Percentiles rank a stretch among this genome's conserved stretches.
Evolutionary conservation across 2,797 vertebrate genomes (phyloP).

Genomic region (Pangasius larnaudii): DNA sequence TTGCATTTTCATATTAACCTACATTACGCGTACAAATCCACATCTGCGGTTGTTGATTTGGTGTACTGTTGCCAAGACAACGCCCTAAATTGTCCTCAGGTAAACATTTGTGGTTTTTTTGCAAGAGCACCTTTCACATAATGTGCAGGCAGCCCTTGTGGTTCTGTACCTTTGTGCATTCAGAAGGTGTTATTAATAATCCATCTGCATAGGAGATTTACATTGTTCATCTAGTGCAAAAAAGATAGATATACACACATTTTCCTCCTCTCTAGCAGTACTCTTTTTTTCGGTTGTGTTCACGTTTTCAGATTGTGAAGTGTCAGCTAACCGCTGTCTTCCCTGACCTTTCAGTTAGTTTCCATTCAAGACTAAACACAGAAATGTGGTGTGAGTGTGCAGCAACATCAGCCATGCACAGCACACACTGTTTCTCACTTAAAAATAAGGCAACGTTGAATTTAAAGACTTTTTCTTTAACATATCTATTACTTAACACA

Average conservation of each 20-base stretch:
- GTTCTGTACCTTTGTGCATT: conserved; percentile 48
- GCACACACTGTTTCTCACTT: neutral
- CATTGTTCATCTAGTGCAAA: conserved; percentile 56
- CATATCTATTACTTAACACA: too few relatives aligned
- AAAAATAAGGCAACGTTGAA: neutral
- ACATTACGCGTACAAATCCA: conserved; percentile 28
- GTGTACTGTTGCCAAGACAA: conserved; percentile 74
- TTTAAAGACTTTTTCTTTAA: neutral
- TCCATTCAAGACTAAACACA: conserved; percentile 63
- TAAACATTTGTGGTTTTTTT: conserved; percentile 75
- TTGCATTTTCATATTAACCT: conserved; percentile 30
- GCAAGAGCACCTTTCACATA: conserved; percentile 79
- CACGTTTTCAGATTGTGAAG: conserved; percentile 40
- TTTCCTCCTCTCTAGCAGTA: neutral
- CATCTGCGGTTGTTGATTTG: conserved; percentile 68
- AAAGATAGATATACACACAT: neutral
- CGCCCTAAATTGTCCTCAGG: conserved; percentile 77
- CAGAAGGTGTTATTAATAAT: conserved; percentile 71
- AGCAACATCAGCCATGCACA: neutral
- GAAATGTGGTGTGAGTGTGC: conserved; percentile 36
- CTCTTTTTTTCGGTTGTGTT: conserved; percentile 24
- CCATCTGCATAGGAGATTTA: conserved; percentile 47
- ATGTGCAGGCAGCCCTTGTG: conserved; percentile 50
- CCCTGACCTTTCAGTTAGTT: conserved; percentile 74
- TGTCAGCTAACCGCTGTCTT: conserved; percentile 51